Conservation (phyloP, 2,797 vertebrate genomes). For the Clamator glandarius region DNA sequence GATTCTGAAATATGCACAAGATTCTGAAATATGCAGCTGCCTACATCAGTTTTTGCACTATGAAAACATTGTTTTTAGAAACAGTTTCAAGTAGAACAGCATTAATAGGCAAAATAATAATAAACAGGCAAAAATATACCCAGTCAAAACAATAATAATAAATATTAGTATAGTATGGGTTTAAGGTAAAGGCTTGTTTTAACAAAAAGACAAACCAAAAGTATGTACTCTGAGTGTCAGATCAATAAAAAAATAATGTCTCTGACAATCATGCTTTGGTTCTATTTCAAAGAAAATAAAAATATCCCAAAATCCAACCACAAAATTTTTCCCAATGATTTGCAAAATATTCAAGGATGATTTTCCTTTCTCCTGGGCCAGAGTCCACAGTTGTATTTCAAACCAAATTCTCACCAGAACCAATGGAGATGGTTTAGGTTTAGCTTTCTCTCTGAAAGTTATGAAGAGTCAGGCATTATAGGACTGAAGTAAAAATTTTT, state of each 20-base stretch:
- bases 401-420: neutral
- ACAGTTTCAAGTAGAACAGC: neutral
- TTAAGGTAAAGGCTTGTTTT: neutral
- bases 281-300: neutral
- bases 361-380: neutral
- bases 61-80: neutral
- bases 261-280: neutral
- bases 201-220: neutral
- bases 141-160: neutral
- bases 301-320: neutral
- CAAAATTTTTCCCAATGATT: neutral
- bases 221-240: neutral
- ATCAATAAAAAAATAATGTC: neutral
- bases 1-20: conserved; percentile 5
- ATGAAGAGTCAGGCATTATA: neutral
- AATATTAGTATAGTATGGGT: neutral
- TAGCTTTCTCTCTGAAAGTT: neutral
- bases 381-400: neutral
- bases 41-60: neutral
- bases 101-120: neutral
- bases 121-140: neutral
- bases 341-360: neutral
- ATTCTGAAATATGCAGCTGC: neutral
- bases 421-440: neutral
- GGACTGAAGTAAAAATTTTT: neutral